A percentile compares a stretch with the other conserved stretches of the same genome.
phyloP scores from a whole-genome alignment of 2,113 vertebrate species.

The Dolichotis patagonum region DNA sequence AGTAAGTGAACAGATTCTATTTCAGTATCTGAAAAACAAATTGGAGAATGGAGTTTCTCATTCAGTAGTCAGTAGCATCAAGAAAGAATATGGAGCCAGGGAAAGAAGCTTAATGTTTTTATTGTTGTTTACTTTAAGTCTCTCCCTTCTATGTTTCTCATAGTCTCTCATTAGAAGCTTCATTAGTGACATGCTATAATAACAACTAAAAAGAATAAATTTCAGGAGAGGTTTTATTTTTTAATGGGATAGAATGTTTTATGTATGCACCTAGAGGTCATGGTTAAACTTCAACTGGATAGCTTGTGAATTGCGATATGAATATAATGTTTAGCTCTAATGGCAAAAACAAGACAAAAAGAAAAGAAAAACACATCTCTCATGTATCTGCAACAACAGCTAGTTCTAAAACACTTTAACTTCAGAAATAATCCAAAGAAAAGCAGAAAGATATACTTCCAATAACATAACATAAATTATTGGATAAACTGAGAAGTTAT shows the following conservation, averaged over 20 bases:
- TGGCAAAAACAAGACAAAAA: background rate
- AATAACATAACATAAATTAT: background rate
- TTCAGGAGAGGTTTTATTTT: background rate
- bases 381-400: background rate
- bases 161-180: background rate
- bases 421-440: background rate
- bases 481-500: background rate
- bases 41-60: background rate
- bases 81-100: background rate
- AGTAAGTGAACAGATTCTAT: background rate
- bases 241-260: background rate
- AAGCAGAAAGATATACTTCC: background rate
- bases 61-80: background rate
- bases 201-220: background rate
- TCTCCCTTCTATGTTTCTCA: background rate
- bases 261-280: background rate
- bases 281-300: background rate
- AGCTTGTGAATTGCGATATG: background rate
- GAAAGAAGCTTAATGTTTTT: background rate
- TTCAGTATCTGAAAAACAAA: background rate
- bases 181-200: background rate
- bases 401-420: background rate
- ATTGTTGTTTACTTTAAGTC: background rate
- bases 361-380: background rate
- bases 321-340: background rate